Evolutionary conservation across 2,888 invertebrate genomes (phyloP), one percentile per base, ranked within the genome.

Genomic region (Branchipolynoe longqiensis): DNA sequence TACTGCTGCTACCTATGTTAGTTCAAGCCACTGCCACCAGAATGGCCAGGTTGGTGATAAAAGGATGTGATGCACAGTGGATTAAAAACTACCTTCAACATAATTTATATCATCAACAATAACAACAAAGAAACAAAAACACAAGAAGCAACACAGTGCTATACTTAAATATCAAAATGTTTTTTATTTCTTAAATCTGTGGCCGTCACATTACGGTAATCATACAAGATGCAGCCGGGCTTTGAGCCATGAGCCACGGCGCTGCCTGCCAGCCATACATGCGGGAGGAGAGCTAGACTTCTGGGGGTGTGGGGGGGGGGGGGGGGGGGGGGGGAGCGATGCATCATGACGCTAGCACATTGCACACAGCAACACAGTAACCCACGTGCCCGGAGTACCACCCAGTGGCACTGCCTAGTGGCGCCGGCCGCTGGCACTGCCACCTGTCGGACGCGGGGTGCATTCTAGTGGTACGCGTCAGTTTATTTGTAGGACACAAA

Each of bases 171-270:
- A 82, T 82, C 82, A 82, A 82, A 82, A 82, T 31, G n/a, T n/a
- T n/a, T 69, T 82, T 82, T 82, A 82, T 82, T 82, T 82, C 58
- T 82, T 82, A 82, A 82, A 82, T 82, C 82, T 82, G 82, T 82
- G 82, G 56, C 58, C 33, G 56, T 82, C 58, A 82, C n/a, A n/a
- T n/a, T 58, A 82, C 40, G 28, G 78, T 82, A 82, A 82, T 58
- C 58, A 82, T 54, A 82, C 78, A 78, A 78, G 78, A 78, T 78
- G 78, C 28, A 69, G 69, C 69, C 69, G 14, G 69, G 36, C 69
- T 14, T 38, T n/a, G n/a, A n/a, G n/a, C n/a, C n/a, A n/a, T n/a
- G n/a, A n/a, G n/a, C n/a, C n/a, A n/a, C n/a, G n/a, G n/a, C n/a
- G n/a, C n/a, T n/a, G n/a, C n/a, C n/a, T n/a, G n/a, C n/a, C n/a